Conservation (phyloP, 2,113 vertebrate genomes). For the Pipa parva region DNA sequence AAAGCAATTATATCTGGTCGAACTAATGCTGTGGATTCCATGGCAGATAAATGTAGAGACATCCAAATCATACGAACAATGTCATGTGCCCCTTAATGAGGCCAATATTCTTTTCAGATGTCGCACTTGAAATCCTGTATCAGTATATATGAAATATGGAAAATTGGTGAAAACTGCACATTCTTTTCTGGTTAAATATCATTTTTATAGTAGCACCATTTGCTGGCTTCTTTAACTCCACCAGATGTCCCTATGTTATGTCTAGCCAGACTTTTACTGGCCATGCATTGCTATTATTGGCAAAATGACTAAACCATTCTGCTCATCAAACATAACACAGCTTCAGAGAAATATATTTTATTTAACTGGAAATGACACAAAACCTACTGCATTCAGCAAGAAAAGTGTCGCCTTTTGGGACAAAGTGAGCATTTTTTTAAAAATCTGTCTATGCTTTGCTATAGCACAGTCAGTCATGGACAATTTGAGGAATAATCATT, state of each 20-base stretch:
- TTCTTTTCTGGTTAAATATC: background rate
- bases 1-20: constrained; percentile 45
- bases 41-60: no score
- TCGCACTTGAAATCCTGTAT: no score
- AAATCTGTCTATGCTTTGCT: no score
- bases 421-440: background rate
- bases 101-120: no score
- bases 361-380: background rate
- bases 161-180: background rate
- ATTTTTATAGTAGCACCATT: constrained; percentile 8
- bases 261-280: background rate
- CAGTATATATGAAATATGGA: background rate
- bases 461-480: no score
- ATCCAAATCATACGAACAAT: no score
- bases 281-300: background rate
- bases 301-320: background rate
- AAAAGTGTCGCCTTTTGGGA: background rate
- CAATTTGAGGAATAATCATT: no score
- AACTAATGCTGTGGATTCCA: constrained; percentile 8
- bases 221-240: background rate
- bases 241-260: constrained; percentile 1
- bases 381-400: background rate
- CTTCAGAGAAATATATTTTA: background rate
- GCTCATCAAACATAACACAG: background rate
- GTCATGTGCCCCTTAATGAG: no score